Evolutionary conservation across 1,140 invertebrate species (phyloP).

Genomic region (Zaprionus tsacasi): DNA sequence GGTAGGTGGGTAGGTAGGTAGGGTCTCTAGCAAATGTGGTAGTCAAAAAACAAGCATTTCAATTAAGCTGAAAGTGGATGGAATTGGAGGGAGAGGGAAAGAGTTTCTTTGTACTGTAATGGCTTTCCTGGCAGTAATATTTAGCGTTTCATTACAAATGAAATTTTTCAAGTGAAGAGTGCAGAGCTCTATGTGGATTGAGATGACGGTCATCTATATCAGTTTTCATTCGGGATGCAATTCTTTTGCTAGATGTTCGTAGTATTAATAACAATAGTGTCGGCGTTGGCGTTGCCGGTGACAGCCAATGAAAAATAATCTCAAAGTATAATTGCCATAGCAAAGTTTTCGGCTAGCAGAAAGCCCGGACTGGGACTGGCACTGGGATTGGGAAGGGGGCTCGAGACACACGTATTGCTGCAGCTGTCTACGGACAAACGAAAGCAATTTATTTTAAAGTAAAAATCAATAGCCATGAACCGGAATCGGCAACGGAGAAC

Average conservation of each 20-base stretch:
- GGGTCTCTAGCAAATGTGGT: conserved; percentile 7
- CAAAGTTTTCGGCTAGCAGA: conserved; percentile 59
- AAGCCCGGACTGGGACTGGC: not conserved
- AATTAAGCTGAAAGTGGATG: conserved; percentile 65
- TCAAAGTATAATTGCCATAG: conserved; percentile 73
- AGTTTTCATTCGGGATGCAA: conserved; percentile 67
- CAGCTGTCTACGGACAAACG: conserved; percentile 64
- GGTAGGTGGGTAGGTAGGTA: conserved; percentile 8
- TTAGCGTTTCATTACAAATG: conserved; percentile 32
- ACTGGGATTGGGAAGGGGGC: not conserved
- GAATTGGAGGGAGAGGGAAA: not conserved
- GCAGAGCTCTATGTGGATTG: not conserved
- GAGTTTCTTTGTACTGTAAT: conserved; percentile 10
- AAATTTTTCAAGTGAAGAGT: not conserved
- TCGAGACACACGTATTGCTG: conserved; percentile 38
- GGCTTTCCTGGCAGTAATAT: conserved; percentile 8
- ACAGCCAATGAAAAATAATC: conserved; percentile 74
- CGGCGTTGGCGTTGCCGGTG: conserved; percentile 30
- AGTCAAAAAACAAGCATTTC: conserved; percentile 58
- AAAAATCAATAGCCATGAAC: conserved; percentile 74
- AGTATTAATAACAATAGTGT: conserved; percentile 76
- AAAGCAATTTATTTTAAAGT: conserved; percentile 82
- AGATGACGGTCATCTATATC: conserved; percentile 29
- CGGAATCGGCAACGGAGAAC: conserved; percentile 27
- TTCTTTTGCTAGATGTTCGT: conserved; percentile 57